phyloP scores from a whole-genome alignment of 2,888 invertebrate genomes.

The Andrena trimmerana region DNA sequence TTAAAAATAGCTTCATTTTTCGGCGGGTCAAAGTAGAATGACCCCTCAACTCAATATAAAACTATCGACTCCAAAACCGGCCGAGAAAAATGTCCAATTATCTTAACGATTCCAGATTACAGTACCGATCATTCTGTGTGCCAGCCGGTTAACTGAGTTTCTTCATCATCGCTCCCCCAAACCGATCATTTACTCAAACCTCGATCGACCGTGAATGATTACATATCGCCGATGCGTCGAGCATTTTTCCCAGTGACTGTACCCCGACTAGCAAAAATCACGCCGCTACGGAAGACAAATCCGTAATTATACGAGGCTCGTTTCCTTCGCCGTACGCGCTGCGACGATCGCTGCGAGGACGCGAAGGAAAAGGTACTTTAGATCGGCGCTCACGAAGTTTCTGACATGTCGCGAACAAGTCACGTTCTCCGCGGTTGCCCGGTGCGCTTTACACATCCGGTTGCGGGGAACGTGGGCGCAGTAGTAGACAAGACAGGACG shows the following conservation, averaged over 20 bases:
- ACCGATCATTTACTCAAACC: no score
- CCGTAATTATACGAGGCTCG: constrained; percentile 21
- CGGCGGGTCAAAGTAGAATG: no score
- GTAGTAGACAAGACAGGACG: constrained; percentile 50
- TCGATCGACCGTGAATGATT: no score
- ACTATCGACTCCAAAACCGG: no score
- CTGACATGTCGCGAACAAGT: constrained; percentile 68
- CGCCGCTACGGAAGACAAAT: constrained; percentile 2
- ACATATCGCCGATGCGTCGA: neutral
- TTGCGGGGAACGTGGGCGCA: constrained; percentile 70
- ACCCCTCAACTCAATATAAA: no score
- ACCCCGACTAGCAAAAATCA: neutral
- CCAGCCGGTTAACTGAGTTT: no score
- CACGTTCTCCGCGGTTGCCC: constrained; percentile 64
- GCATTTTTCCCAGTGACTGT: neutral
- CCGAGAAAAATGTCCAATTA: no score
- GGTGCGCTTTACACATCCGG: constrained; percentile 70
- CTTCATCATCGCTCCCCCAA: no score
- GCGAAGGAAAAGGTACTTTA: constrained; percentile 44
- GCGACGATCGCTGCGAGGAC: constrained; percentile 9
- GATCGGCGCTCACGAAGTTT: constrained; percentile 55
- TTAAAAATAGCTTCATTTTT: no score
- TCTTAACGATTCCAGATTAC: no score
- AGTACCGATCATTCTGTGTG: no score
- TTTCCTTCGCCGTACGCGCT: constrained; percentile 13